A percentile compares a stretch with the other conserved stretches of the same genome.
phyloP scores from a whole-genome alignment of 2,113 vertebrate species.

The Psittacula cyanocephala region DNA sequence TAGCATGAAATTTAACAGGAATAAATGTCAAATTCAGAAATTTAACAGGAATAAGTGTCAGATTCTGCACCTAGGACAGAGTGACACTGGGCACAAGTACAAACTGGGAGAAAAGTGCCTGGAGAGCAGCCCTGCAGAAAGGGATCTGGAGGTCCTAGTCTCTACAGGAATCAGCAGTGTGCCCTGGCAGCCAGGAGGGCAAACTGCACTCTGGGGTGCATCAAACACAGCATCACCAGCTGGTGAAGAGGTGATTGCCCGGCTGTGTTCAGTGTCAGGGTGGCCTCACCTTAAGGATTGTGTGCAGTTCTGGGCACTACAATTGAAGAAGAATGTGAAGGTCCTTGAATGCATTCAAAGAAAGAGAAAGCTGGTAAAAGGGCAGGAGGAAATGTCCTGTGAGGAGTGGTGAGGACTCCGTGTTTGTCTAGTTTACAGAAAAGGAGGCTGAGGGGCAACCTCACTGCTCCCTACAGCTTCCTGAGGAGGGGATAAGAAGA shows the following conservation, averaged over 20 bases:
- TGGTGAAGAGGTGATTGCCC: background rate
- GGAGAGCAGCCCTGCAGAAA: background rate
- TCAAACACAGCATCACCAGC: background rate
- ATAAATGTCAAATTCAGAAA: background rate
- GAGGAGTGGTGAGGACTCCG: background rate
- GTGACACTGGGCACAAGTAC: background rate
- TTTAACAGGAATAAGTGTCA: background rate
- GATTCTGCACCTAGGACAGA: background rate
- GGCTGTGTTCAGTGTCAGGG: rapidly evolving
- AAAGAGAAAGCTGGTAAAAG: background rate
- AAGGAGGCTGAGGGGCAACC: background rate
- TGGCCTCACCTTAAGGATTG: background rate
- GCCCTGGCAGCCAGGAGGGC: background rate
- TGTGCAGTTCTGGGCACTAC: background rate
- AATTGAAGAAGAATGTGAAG: background rate
- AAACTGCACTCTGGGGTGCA: background rate
- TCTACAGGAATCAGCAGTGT: background rate
- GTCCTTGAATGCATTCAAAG: background rate
- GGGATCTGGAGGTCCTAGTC: background rate
- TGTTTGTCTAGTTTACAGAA: background rate
- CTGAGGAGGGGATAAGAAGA: background rate
- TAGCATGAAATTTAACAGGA: background rate
- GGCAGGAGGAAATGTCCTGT: background rate
- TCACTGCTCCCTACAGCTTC: background rate
- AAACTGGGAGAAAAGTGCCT: background rate